These are phyloP conservation scores for Resseliella maxima DNA, from an alignment of 2,888 invertebrate species.

Conservation along the genomic window DNA sequence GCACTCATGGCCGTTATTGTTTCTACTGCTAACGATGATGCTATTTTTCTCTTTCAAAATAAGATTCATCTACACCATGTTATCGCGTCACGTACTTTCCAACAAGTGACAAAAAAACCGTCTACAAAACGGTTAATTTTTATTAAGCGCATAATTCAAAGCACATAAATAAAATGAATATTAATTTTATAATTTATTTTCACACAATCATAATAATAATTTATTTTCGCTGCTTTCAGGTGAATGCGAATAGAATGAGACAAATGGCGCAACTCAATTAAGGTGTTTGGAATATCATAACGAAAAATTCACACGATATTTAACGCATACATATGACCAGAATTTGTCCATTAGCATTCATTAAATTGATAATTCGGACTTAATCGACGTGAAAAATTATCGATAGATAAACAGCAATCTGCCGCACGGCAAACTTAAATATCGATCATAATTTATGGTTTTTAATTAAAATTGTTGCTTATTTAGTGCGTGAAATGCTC, in stretches of 20 bases:
- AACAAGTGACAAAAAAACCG: constrained; percentile 1
- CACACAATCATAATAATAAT: constrained; percentile 49
- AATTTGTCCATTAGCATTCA: constrained; percentile 11
- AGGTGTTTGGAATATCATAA: background rate
- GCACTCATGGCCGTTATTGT: background rate
- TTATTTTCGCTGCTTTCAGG: background rate
- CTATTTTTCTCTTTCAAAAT: background rate
- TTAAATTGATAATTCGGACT: constrained; percentile 1
- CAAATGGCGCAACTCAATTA: constrained; percentile 34
- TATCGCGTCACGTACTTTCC: background rate
- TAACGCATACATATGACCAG: background rate
- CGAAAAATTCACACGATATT: constrained; percentile 53
- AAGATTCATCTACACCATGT: background rate
- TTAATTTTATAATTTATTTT: constrained; percentile 53
- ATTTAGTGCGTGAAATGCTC: background rate
- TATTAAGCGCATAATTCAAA: constrained; percentile 15
- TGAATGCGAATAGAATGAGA: background rate
- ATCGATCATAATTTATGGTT: constrained; percentile 44
- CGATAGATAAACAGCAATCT: background rate
- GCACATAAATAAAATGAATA: constrained; percentile 53
- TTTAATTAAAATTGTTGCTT: constrained; percentile 48
- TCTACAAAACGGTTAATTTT: constrained; percentile 24
- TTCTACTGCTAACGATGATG: background rate
- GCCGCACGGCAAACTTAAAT: background rate
- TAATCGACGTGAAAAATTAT: background rate